Evolutionary conservation across 2,888 invertebrate species (phyloP).

Genomic region (Drosophila heteroneura): DNA sequence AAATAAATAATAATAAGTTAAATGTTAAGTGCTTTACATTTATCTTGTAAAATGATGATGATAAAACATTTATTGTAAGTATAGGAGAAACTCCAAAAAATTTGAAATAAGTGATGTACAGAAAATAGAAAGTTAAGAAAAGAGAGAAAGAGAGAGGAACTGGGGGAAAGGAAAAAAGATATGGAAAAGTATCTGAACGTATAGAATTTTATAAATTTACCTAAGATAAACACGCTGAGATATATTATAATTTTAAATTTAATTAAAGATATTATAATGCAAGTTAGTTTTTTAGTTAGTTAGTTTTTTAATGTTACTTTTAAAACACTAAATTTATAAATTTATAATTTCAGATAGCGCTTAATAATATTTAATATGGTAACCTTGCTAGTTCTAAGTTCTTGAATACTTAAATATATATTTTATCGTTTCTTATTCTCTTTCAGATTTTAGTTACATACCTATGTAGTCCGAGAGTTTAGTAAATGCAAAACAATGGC

Average conservation of each 20-base stretch:
- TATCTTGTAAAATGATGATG: no score
- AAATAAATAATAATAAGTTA: no score
- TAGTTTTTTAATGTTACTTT: no score
- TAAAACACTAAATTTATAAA: no score
- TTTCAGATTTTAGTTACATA: conserved; percentile 40
- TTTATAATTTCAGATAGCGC: no score
- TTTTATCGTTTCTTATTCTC: conserved; percentile 11
- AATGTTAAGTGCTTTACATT: no score
- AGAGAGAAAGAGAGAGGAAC: neutral
- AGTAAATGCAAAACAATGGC: conserved; percentile 51
- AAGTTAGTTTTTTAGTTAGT: no score
- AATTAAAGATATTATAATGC: no score
- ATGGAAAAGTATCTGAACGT: neutral
- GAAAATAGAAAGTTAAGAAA: neutral
- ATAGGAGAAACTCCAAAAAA: neutral
- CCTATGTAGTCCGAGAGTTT: conserved; percentile 47
- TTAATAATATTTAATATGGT: neutral
- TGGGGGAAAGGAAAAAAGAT: no score
- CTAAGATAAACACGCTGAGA: no score
- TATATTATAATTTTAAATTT: no score
- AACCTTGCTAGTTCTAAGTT: neutral
- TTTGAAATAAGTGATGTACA: neutral
- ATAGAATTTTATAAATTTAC: neutral
- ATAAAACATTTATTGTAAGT: no score
- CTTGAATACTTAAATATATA: neutral